Evolutionary conservation across 2,888 invertebrate genomes (phyloP).

Genomic region (Spicauda simplicius): DNA sequence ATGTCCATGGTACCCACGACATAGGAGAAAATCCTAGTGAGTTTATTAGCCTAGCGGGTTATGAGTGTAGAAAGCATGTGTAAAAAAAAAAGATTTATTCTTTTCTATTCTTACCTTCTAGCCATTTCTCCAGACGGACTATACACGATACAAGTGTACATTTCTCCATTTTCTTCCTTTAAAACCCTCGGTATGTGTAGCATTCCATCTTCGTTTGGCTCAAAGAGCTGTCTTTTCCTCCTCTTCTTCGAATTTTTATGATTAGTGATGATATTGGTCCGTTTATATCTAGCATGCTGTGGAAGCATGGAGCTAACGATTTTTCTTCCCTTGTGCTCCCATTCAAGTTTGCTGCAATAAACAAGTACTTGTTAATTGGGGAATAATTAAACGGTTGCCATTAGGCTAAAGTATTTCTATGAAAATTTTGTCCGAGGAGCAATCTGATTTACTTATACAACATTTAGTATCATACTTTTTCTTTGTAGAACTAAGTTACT

Average conservation of each 20-base stretch:
- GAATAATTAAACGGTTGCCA: too few species aligned
- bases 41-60: too few species aligned
- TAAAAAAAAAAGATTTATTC: too few species aligned
- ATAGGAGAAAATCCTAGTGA: too few species aligned
- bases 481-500: too few species aligned
- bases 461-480: too few species aligned
- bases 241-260: constrained; percentile 41
- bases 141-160: constrained; percentile 92
- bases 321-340: constrained; percentile 77
- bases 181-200: constrained; percentile 85
- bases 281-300: constrained; percentile 69
- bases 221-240: constrained; percentile 67
- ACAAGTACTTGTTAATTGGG: too few species aligned
- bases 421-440: too few species aligned
- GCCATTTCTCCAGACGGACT: constrained; percentile 91
- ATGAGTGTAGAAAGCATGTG: too few species aligned
- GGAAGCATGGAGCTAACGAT: constrained; percentile 63
- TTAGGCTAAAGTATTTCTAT: too few species aligned
- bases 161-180: constrained; percentile 89
- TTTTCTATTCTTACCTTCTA: constrained; percentile 72
- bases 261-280: constrained; percentile 49
- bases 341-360: constrained; percentile 69
- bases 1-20: too few species aligned
- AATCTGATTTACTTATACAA: too few species aligned
- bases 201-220: constrained; percentile 80